Evolutionary conservation across 1,140 invertebrate species (phyloP).

Genomic region (Andrena cerasifolii): DNA sequence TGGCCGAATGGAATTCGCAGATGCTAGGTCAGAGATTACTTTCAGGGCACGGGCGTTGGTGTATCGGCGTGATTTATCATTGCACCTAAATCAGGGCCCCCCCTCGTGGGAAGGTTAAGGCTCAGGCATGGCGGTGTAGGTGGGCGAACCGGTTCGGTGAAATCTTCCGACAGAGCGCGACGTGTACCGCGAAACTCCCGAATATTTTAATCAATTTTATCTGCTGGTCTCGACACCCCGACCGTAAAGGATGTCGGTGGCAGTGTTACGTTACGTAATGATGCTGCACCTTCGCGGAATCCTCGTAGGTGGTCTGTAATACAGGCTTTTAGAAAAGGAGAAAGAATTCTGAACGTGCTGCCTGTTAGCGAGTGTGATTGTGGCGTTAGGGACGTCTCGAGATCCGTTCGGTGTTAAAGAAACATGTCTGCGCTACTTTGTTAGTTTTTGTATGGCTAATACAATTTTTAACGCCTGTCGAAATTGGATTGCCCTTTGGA

Average conservation of each 20-base stretch:
- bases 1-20: not conserved
- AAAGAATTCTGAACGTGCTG: not conserved
- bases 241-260: too few species aligned
- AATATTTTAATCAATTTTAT: constrained; percentile 1
- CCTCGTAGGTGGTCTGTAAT: not conserved
- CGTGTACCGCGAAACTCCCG: not conserved
- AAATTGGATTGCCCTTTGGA: too few species aligned
- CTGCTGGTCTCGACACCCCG: not conserved
- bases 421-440: too few species aligned
- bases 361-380: too few species aligned
- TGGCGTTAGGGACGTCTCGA: too few species aligned
- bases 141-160: constrained; percentile 22
- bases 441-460: too few species aligned
- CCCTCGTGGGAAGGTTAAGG: constrained; percentile 36
- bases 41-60: not conserved
- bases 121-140: not conserved
- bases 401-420: too few species aligned
- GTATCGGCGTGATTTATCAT: not conserved
- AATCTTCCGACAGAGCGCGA: constrained; percentile 4
- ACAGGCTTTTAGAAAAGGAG: not conserved
- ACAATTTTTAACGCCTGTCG: too few species aligned
- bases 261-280: not conserved
- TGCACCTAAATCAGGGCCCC: not conserved
- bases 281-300: not conserved
- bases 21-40: constrained; percentile 19